Evolutionary conservation across 1,140 invertebrate species (phyloP).

Genomic region (Sogatella furcifera): DNA sequence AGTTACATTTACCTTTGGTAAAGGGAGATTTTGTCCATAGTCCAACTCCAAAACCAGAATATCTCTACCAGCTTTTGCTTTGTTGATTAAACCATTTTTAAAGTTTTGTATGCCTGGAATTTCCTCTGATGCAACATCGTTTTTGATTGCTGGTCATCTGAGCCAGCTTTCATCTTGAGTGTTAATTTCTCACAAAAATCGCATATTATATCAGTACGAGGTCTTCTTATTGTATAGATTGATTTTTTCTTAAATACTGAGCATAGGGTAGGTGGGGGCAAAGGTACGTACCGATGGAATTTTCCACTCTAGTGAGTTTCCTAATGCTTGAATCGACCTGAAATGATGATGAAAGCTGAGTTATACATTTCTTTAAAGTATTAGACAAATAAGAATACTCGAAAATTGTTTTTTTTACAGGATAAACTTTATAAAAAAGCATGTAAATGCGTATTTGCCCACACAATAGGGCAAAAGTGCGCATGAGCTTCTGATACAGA

Average conservation of each 20-base stretch:
- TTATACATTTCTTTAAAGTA: too few relatives aligned
- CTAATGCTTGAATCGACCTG: too few relatives aligned
- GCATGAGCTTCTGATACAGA: too few relatives aligned
- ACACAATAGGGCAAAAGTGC: too few relatives aligned
- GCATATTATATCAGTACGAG: slow-evolving; percentile 10
- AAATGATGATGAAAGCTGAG: too few relatives aligned
- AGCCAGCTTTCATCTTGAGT: slow-evolving; percentile 5
- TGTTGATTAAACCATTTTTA: slow-evolving; percentile 1
- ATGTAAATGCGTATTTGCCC: too few relatives aligned
- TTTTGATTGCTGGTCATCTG: slow-evolving; percentile 1
- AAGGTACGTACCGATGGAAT: too few relatives aligned
- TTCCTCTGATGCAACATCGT: slow-evolving; percentile 8
- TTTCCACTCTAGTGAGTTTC: too few relatives aligned
- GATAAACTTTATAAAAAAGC: too few relatives aligned
- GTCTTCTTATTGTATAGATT: slow-evolving; percentile 10
- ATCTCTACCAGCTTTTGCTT: slow-evolving; percentile 6
- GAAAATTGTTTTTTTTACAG: too few relatives aligned
- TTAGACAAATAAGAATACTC: too few relatives aligned
- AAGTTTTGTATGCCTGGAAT: slow-evolving; percentile 4
- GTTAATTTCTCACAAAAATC: slow-evolving; percentile 7
- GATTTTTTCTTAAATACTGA: slow-evolving; percentile 11
- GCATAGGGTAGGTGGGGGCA: too few relatives aligned
- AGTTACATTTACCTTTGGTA: slow-evolving; percentile 15
- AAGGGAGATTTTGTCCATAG: slow-evolving; percentile 15
- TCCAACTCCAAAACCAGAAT: slow-evolving; percentile 15